A percentile compares a stretch with the other conserved stretches of the same genome.
Evolutionary conservation across 2,797 vertebrate species (phyloP).

Genomic region (Sparidentex hasta): DNA sequence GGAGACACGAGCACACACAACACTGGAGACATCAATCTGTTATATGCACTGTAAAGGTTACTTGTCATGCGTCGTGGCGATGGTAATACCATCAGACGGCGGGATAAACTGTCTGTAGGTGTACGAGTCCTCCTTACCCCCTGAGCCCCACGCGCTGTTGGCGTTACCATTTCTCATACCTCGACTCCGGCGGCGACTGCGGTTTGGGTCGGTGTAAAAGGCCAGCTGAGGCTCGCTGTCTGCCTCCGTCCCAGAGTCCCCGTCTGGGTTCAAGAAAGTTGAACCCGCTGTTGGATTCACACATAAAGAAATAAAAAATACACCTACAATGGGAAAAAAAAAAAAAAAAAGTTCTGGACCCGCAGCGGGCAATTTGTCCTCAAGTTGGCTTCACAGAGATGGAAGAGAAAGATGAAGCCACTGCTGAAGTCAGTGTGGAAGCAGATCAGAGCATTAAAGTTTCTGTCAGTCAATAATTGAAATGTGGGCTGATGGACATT

Average conservation of each 20-base stretch:
- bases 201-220: constrained; percentile 98
- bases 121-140: constrained; percentile 87
- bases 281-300: constrained; percentile 93
- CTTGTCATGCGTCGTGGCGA: constrained; percentile 74
- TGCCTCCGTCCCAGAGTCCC: constrained; percentile 95
- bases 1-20: constrained; percentile 59
- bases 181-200: constrained; percentile 96
- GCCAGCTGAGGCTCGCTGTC: constrained; percentile 99
- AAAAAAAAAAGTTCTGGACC: constrained; percentile 11
- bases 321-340: constrained; percentile 36
- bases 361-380: constrained; percentile 22
- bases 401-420: constrained; percentile 17
- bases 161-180: constrained; percentile 91
- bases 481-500: constrained; percentile 24
- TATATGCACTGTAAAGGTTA: constrained; percentile 59
- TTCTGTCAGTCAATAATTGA: constrained; percentile 26
- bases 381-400: constrained; percentile 3
- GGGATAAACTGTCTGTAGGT: constrained; percentile 69
- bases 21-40: constrained; percentile 52
- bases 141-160: constrained; percentile 89
- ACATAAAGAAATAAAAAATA: constrained; percentile 66
- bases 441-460: constrained; percentile 18
- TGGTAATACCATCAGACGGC: constrained; percentile 62
- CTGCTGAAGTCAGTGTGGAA: constrained; percentile 4
- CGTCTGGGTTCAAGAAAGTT: constrained; percentile 97